Evolutionary conservation across 1,140 invertebrate species (phyloP).

Genomic region (Drosophila ercepeae): DNA sequence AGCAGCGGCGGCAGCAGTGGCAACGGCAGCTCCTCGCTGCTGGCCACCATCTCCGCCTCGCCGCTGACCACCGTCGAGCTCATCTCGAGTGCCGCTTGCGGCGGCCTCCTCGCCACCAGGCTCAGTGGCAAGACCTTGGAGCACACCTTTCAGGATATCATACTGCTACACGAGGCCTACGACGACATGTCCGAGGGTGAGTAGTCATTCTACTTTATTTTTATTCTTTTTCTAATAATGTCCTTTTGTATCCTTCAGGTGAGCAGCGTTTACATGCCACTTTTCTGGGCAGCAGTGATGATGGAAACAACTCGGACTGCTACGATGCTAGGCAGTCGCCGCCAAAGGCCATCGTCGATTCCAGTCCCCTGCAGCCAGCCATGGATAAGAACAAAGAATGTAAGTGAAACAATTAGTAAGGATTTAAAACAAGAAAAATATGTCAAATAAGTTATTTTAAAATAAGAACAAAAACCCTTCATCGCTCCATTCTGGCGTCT

Average conservation of each 20-base stretch:
- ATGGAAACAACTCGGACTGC: slow-evolving; percentile 81
- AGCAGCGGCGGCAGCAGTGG: slow-evolving; percentile 48
- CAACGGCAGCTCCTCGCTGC: slow-evolving; percentile 69
- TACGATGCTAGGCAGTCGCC: slow-evolving; percentile 87
- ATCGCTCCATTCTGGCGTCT: slow-evolving; percentile 10
- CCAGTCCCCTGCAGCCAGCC: slow-evolving; percentile 94
- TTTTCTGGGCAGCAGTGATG: slow-evolving; percentile 80
- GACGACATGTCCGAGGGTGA: slow-evolving; percentile 88
- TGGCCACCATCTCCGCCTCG: slow-evolving; percentile 79
- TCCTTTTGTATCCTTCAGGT: slow-evolving; percentile 34
- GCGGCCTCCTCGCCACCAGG: slow-evolving; percentile 72
- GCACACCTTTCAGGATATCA: slow-evolving; percentile 80
- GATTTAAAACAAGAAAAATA: not conserved
- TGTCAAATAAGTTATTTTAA: too few relatives aligned
- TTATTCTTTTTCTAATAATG: not conserved
- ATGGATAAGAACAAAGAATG: slow-evolving; percentile 99
- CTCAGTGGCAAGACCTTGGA: slow-evolving; percentile 74
- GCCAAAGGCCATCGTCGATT: slow-evolving; percentile 96
- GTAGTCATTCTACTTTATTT: not conserved
- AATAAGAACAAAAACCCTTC: slow-evolving; percentile 30
- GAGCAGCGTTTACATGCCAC: slow-evolving; percentile 79
- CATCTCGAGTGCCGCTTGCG: slow-evolving; percentile 72
- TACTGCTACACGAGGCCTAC: slow-evolving; percentile 81
- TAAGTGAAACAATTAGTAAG: slow-evolving; percentile 86
- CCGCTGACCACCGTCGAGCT: slow-evolving; percentile 78